Percentiles rank a stretch among this genome's conserved stretches.
These are phyloP conservation scores for Exocentrus adspersus DNA, from an alignment of 2,888 invertebrate genomes.

Conservation along the genomic window DNA sequence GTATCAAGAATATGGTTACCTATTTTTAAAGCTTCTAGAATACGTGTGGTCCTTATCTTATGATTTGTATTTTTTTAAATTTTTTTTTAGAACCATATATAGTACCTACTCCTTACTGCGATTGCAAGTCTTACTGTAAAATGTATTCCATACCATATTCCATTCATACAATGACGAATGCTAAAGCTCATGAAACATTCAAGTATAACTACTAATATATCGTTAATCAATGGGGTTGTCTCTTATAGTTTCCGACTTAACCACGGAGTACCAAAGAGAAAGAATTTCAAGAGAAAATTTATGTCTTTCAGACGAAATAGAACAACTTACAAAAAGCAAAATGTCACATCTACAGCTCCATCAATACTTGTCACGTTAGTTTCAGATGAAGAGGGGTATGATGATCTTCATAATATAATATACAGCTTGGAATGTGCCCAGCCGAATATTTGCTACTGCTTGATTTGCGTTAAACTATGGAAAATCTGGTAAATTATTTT, in stretches of 20 bases:
- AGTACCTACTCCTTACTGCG: too few species aligned
- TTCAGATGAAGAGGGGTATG: constrained; percentile 28
- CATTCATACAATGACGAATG: too few species aligned
- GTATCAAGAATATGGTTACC: too few species aligned
- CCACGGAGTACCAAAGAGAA: constrained; percentile 30
- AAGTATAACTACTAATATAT: not conserved
- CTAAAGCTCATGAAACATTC: too few species aligned
- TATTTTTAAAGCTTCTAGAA: too few species aligned
- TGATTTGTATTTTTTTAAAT: too few species aligned
- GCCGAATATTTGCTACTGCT: not conserved
- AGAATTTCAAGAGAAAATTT: constrained; percentile 32
- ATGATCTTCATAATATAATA: constrained; percentile 2
- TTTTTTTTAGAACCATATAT: too few species aligned
- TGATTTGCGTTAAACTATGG: not conserved
- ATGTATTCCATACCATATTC: too few species aligned
- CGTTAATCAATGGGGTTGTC: not conserved
- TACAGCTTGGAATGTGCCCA: constrained; percentile 11
- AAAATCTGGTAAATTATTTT: too few species aligned
- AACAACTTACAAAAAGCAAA: constrained; percentile 5
- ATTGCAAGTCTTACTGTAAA: too few species aligned
- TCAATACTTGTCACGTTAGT: constrained; percentile 18
- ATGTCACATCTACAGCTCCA: not conserved
- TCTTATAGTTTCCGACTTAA: constrained; percentile 28
- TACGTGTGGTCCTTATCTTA: too few species aligned
- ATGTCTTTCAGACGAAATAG: constrained; percentile 21